Conservation (phyloP, 2,888 invertebrate species). For the Holacanthella duospinosa region DNA sequence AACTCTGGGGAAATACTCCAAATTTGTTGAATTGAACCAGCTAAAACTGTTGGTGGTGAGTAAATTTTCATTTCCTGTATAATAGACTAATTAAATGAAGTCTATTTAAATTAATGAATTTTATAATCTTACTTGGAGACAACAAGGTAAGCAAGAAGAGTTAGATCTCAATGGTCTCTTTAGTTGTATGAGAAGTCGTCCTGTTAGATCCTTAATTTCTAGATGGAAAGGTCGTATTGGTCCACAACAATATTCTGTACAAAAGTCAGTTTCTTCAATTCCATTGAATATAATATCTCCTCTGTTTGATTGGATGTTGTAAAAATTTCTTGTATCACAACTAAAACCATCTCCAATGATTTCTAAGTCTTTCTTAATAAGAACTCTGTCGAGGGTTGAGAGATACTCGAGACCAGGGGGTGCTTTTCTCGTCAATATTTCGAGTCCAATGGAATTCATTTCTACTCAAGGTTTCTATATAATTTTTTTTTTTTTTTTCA, state of each 20-base stretch:
- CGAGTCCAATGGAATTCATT: no score
- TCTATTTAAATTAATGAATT: neutral
- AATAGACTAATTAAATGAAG: slow-evolving; percentile 3
- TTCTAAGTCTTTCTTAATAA: slow-evolving; percentile 37
- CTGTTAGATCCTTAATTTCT: slow-evolving; percentile 42
- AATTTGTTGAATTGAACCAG: slow-evolving; percentile 3
- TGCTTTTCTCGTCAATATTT: no score
- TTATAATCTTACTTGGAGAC: slow-evolving; percentile 35
- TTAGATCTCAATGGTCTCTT: slow-evolving; percentile 43
- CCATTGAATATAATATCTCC: slow-evolving; percentile 39
- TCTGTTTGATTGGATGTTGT: slow-evolving; percentile 40
- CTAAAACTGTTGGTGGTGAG: slow-evolving; percentile 6
- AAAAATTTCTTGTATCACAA: slow-evolving; percentile 45
- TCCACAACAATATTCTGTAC: slow-evolving; percentile 44
- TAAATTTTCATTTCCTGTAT: neutral
- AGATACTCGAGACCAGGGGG: slow-evolving; percentile 16
- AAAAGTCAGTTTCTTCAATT: slow-evolving; percentile 43
- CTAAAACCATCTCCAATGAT: slow-evolving; percentile 42
- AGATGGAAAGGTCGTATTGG: slow-evolving; percentile 44
- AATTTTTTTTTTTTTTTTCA: no score
- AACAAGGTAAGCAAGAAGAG: slow-evolving; percentile 41
- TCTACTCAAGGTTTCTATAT: no score
- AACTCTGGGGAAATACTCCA: slow-evolving; percentile 8
- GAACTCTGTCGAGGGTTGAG: slow-evolving; percentile 5
- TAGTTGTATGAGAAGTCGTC: slow-evolving; percentile 44